These are phyloP conservation scores for Salvator merianae DNA, from an alignment of 2,113 vertebrate species.

Conservation along the genomic window DNA sequence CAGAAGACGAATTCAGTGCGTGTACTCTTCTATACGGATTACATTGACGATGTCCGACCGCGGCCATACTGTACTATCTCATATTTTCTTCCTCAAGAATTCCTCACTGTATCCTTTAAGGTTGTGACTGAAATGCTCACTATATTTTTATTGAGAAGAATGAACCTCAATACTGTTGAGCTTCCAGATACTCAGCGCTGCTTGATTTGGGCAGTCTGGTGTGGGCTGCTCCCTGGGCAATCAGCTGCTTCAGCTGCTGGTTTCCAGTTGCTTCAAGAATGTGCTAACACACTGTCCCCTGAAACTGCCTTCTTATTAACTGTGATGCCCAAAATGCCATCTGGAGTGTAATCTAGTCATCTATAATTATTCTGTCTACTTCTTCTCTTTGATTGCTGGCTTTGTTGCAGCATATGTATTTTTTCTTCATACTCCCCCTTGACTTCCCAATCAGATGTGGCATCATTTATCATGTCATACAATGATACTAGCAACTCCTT, in stretches of 20 bases:
- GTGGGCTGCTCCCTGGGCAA: conserved; percentile 38
- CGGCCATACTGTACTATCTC: rapidly evolving
- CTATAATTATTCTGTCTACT: conserved; percentile 51
- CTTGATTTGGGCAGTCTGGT: not conserved
- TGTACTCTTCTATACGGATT: too few relatives aligned
- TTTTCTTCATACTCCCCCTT: not conserved
- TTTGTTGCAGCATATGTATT: conserved; percentile 40
- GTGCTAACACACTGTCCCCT: conserved; percentile 44
- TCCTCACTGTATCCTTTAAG: not conserved
- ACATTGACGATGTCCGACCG: too few relatives aligned
- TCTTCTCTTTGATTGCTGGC: conserved; percentile 33
- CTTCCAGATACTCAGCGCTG: not conserved
- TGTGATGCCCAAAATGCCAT: conserved; percentile 52
- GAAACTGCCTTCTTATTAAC: conserved; percentile 55
- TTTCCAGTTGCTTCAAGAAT: conserved; percentile 49
- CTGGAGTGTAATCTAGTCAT: conserved; percentile 45
- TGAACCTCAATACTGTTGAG: not conserved
- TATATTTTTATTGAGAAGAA: conserved; percentile 20
- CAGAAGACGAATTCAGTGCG: too few relatives aligned
- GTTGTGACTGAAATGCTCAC: conserved; percentile 11
- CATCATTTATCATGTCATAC: not conserved
- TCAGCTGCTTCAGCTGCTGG: conserved; percentile 42
- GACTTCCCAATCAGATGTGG: not conserved
- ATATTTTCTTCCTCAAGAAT: not conserved
- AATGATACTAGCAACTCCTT: not conserved